Conservation (phyloP, 2,797 vertebrate genomes). For the Lagocephalus sceleratus region DNA sequence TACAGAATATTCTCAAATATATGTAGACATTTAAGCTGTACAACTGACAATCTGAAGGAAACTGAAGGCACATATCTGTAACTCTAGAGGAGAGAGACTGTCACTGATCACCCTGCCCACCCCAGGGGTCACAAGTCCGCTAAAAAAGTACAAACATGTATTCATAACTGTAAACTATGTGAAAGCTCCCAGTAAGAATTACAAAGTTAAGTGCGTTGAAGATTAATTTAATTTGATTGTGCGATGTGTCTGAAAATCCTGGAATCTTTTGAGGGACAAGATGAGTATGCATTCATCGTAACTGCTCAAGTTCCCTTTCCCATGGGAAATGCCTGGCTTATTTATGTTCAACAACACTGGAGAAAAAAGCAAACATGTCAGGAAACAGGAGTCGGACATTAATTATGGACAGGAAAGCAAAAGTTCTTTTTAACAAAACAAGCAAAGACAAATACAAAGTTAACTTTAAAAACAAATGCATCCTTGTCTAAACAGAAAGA, state of each 20-base stretch:
- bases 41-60: no score
- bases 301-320: constrained; percentile 46
- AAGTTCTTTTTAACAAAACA: constrained; percentile 8
- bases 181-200: constrained; percentile 10
- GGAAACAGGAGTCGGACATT: neutral
- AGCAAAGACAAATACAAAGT: constrained; percentile 10
- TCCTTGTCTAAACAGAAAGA: constrained; percentile 9
- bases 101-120: constrained; percentile 1
- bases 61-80: neutral
- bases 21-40: no score
- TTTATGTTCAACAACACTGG: constrained; percentile 30
- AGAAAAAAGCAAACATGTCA: constrained; percentile 18
- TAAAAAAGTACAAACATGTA: constrained; percentile 1
- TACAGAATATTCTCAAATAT: no score
- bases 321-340: constrained; percentile 32
- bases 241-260: no score
- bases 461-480: neutral
- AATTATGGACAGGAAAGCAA: constrained; percentile 11
- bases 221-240: neutral
- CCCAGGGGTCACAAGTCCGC: neutral
- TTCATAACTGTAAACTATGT: constrained; percentile 16
- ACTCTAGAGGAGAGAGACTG: neutral
- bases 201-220: neutral
- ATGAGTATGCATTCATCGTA: no score
- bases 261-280: neutral